phyloP scores from a whole-genome alignment of 2,888 invertebrate genomes.

The Rhagonycha lutea region DNA sequence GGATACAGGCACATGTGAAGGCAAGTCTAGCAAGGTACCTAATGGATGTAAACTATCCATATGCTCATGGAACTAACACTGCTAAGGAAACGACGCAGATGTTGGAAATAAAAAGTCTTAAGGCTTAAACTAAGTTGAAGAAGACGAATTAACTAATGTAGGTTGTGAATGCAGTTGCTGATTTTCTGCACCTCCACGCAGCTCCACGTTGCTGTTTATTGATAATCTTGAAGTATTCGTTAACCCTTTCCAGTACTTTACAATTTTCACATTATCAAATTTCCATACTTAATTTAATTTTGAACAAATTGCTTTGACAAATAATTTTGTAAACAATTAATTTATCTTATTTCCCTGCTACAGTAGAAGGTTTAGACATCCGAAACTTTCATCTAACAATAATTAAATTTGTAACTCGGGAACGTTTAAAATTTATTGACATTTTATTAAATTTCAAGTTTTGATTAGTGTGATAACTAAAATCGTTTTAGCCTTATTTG shows the following conservation, averaged over 20 bases:
- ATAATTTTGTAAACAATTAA: not conserved
- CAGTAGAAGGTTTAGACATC: not conserved
- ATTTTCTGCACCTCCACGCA: no score
- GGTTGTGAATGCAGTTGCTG: no score
- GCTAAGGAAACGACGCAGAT: no score
- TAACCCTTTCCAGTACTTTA: not conserved
- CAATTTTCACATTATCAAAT: not conserved
- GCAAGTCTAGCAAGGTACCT: no score
- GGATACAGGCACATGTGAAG: no score
- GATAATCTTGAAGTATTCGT: not conserved
- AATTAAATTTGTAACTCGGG: not conserved
- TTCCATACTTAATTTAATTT: not conserved
- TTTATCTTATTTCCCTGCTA: not conserved
- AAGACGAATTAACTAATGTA: no score
- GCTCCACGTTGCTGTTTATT: no score
- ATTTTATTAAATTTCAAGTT: not conserved
- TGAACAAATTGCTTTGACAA: not conserved
- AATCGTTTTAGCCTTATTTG: conserved; percentile 11
- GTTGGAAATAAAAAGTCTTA: no score
- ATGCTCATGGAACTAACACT: no score
- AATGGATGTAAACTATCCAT: no score
- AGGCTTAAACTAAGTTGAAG: no score
- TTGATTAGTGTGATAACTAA: not conserved
- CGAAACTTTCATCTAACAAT: not conserved
- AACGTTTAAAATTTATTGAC: not conserved